Conservation (phyloP, 2,888 invertebrate species). For the Lordiphosa andalusiaca region DNA sequence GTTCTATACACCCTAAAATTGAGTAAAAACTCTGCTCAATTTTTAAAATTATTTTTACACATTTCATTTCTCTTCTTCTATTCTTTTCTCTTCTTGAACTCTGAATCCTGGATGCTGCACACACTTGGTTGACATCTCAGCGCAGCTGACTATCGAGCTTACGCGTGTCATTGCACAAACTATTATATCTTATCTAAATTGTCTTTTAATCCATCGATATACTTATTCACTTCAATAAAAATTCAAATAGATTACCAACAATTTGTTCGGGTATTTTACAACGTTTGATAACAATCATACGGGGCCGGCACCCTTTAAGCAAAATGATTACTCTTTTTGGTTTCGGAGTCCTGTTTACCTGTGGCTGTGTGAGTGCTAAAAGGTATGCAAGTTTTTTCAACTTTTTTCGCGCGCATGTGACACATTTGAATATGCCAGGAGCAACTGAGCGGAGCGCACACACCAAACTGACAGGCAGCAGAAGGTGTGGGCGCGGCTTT, state of each 20-base stretch:
- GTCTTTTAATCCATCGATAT: too few species aligned
- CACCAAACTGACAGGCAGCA: conserved; percentile 15
- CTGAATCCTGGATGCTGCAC: too few species aligned
- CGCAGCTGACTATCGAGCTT: too few species aligned
- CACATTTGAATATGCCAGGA: conserved; percentile 54
- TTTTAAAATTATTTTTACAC: too few species aligned
- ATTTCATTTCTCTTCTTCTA: too few species aligned
- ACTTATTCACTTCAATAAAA: too few species aligned
- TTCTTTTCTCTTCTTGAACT: too few species aligned
- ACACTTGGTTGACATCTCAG: too few species aligned
- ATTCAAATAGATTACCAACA: background rate
- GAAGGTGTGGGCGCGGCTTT: conserved; percentile 36
- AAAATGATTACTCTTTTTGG: conserved; percentile 1
- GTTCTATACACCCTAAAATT: too few species aligned
- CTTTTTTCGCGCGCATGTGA: conserved; percentile 9
- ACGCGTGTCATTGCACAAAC: too few species aligned
- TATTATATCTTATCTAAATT: too few species aligned
- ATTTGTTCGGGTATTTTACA: background rate
- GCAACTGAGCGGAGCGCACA: conserved; percentile 29
- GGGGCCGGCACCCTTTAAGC: conserved; percentile 1
- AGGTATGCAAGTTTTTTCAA: conserved; percentile 24
- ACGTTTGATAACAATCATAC: background rate
- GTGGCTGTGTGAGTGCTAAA: conserved; percentile 27
- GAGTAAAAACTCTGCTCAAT: too few species aligned
- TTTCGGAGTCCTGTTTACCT: conserved; percentile 39